Conservation (phyloP, 1,140 invertebrate genomes). For the Procambarus virginalis region DNA sequence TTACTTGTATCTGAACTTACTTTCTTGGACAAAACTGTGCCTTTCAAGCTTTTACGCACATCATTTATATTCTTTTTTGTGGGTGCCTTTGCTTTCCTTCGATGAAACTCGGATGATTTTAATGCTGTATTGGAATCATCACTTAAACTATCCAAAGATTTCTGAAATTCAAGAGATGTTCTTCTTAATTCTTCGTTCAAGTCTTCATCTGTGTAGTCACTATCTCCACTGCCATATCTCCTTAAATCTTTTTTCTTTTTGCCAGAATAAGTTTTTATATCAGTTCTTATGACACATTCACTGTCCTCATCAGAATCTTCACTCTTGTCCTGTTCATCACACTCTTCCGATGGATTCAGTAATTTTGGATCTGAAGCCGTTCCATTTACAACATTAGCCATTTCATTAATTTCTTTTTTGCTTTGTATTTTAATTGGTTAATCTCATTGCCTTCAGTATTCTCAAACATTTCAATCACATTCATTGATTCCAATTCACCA, state of each 20-base stretch:
- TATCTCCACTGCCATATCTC: slow-evolving; percentile 30
- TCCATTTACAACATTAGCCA: neutral
- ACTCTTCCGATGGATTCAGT: neutral
- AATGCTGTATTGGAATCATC: neutral
- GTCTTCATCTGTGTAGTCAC: slow-evolving; percentile 47
- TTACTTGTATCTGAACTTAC: neutral
- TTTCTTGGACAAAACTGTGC: neutral
- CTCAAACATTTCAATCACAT: neutral
- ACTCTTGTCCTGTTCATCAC: neutral
- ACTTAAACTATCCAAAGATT: neutral
- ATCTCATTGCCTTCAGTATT: neutral
- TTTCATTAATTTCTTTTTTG: neutral
- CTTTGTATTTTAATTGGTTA: neutral
- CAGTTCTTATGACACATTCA: neutral
- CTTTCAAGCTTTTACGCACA: slow-evolving; percentile 44
- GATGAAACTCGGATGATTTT: neutral
- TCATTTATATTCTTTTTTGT: slow-evolving; percentile 41
- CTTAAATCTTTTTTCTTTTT: neutral
- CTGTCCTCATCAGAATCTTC: neutral
- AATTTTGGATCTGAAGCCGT: neutral
- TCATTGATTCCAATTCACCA: neutral
- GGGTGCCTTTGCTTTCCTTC: slow-evolving; percentile 36
- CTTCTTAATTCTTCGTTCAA: slow-evolving; percentile 45
- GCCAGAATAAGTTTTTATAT: slow-evolving; percentile 10
- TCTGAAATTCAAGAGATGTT: slow-evolving; percentile 30